These are phyloP conservation scores for Bactericera cockerelli DNA, from an alignment of 1,140 invertebrate genomes.

Conservation along the genomic window DNA sequence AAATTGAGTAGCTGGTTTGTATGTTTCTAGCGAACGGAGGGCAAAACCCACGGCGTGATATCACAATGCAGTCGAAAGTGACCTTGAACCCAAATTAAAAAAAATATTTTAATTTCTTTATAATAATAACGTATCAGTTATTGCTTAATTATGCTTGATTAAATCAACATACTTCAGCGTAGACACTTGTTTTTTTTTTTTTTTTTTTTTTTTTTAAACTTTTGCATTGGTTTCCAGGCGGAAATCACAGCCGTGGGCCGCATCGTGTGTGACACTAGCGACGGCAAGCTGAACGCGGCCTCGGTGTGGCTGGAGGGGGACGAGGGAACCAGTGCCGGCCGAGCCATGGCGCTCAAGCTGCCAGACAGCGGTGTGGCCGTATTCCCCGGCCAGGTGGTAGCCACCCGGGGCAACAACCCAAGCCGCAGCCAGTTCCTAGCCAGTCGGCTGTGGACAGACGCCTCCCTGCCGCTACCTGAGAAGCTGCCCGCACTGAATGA, in stretches of 20 bases:
- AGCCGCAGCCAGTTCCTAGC: slow-evolving; percentile 49
- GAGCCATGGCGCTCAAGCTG: slow-evolving; percentile 39
- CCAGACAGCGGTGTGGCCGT: slow-evolving; percentile 46
- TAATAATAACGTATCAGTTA: too few species aligned
- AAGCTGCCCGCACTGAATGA: slow-evolving; percentile 8
- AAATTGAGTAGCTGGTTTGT: too few species aligned
- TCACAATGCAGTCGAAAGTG: too few species aligned
- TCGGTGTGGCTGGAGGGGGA: slow-evolving; percentile 54
- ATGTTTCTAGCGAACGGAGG: too few species aligned
- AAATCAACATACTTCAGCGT: too few species aligned
- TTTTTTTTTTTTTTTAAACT: too few species aligned
- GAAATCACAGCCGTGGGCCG: slow-evolving; percentile 41
- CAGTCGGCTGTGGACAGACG: slow-evolving; percentile 42
- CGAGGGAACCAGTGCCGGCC: slow-evolving; percentile 30
- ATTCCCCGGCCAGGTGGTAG: slow-evolving; percentile 72
- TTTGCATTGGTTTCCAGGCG: too few species aligned
- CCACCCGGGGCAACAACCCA: slow-evolving; percentile 51
- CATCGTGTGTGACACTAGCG: slow-evolving; percentile 48
- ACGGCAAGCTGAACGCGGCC: slow-evolving; percentile 48
- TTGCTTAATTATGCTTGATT: too few species aligned
- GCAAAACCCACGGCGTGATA: too few species aligned
- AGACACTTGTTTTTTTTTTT: too few species aligned
- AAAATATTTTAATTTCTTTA: too few species aligned
- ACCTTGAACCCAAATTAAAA: too few species aligned
- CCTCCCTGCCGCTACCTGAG: slow-evolving; percentile 25